Conservation (phyloP, 2,888 invertebrate species). For the Sphinx pinastri region DNA sequence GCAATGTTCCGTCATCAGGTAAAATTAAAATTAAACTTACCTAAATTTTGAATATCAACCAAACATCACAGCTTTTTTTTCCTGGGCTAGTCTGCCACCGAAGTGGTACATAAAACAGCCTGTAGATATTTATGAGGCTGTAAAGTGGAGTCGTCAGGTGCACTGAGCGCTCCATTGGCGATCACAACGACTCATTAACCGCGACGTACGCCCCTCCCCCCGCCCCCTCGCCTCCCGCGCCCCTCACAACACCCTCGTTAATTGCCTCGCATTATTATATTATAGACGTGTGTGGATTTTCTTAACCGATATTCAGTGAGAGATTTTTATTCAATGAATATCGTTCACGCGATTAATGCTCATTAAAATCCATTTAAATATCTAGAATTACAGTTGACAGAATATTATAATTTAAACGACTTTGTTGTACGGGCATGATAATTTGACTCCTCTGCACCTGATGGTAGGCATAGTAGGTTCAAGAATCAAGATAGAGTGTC, state of each 20-base stretch:
- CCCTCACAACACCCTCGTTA: not conserved
- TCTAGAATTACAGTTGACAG: too few relatives aligned
- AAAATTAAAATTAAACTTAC: too few relatives aligned
- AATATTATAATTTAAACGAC: too few relatives aligned
- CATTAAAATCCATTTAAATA: not conserved
- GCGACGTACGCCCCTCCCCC: not conserved
- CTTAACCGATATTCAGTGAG: not conserved
- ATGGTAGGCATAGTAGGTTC: too few relatives aligned
- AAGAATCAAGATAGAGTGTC: too few relatives aligned
- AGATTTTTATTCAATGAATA: not conserved
- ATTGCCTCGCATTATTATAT: slow-evolving; percentile 12
- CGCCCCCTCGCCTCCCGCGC: not conserved
- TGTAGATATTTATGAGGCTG: slow-evolving; percentile 1
- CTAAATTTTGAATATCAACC: too few relatives aligned
- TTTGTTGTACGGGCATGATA: too few relatives aligned
- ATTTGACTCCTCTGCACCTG: too few relatives aligned
- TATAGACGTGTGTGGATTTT: not conserved
- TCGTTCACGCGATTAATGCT: too few relatives aligned
- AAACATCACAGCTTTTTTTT: too few relatives aligned
- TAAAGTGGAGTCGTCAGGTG: slow-evolving; percentile 9
- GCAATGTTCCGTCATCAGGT: too few relatives aligned
- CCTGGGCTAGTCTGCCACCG: too few relatives aligned
- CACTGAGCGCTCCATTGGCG: slow-evolving; percentile 17
- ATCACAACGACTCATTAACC: slow-evolving; percentile 19
- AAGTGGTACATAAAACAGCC: not conserved